Evolutionary conservation across 2,113 vertebrate genomes (phyloP), one percentile per base, ranked within the genome.

Genomic region (Etheostoma spectabile): DNA sequence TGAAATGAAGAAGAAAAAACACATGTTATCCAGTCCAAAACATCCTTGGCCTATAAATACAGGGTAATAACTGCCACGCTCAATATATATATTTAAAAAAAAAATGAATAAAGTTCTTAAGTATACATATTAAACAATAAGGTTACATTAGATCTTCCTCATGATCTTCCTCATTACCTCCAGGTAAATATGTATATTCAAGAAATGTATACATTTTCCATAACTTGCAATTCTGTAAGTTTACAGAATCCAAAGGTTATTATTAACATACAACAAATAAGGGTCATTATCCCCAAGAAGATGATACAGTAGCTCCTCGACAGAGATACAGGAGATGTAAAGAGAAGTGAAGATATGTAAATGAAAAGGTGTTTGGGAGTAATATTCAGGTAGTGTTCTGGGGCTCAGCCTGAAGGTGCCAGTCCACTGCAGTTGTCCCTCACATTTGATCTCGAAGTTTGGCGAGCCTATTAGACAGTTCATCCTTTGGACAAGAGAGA

Each of bases 361-460:
- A 76, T 80, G 56, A 78, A 75, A 77, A 51, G 30, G 16, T 57
- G 49, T 80, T 46, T 77, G 46, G 22, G 77, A 66, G 72, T 63
- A 48, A 81, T 87, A 77, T 84, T 89, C 87, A 87, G 83, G 86
- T 90, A 83, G 86, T 88, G 80, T 49, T 33, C 51, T 2, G 52
- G 53, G 78, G 60, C 68, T 57, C 64, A 60, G 59, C 14, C 6
- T 55, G 46, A 52, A 1, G 45, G 42, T 27, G 21, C 19, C 49
- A 18, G 74, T 72, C 21, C 70, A 21, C 77, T 15, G 51, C 38
- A 51, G 68, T 60, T 6, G 0, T 42, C 69, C 22, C 30, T 95
- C 90, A 99, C 77, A 99, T 94, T 84, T 98, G 97, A 87, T 99
- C 98, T 83, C 98, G 93, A 13, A 99, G 97, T 83, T 95, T 98